These are phyloP conservation scores for Pycnomerus fuliginosus DNA, from an alignment of 2,888 invertebrate genomes.

Conservation along the genomic window DNA sequence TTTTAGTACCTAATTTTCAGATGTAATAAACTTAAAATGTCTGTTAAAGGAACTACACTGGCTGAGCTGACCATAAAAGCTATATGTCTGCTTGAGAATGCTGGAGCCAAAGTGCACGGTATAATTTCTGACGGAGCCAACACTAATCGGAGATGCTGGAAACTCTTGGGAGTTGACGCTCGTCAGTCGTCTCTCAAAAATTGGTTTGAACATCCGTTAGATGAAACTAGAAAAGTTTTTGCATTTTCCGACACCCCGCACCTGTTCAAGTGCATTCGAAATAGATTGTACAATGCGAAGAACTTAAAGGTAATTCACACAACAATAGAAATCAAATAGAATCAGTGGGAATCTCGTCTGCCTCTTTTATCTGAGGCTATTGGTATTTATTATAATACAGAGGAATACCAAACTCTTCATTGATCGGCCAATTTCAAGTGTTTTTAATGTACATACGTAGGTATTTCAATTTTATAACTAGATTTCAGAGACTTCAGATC, in stretches of 20 bases:
- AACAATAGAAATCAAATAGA: too few relatives aligned
- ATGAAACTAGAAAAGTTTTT: slow-evolving; percentile 20
- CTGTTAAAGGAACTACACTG: slow-evolving; percentile 9
- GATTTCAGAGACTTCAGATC: too few relatives aligned
- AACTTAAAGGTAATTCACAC: too few relatives aligned
- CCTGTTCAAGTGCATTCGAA: slow-evolving; percentile 30
- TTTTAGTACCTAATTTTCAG: too few relatives aligned
- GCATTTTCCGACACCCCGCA: slow-evolving; percentile 32
- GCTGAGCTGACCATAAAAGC: slow-evolving; percentile 5
- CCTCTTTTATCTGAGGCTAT: too few relatives aligned
- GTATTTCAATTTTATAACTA: too few relatives aligned
- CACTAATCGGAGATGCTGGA: slow-evolving; percentile 29
- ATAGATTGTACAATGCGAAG: slow-evolving; percentile 24
- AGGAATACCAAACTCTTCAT: too few relatives aligned
- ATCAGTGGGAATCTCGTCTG: too few relatives aligned
- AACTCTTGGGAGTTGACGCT: slow-evolving; percentile 20
- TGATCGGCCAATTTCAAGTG: too few relatives aligned
- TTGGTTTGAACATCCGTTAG: slow-evolving; percentile 13
- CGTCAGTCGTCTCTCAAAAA: slow-evolving; percentile 1
- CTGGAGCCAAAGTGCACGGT: slow-evolving; percentile 25
- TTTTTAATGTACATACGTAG: too few relatives aligned
- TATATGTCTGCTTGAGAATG: slow-evolving; percentile 7
- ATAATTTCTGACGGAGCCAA: slow-evolving; percentile 27
- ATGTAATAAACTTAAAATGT: too few relatives aligned
- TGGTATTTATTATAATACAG: too few relatives aligned